phyloP scores from a whole-genome alignment of 2,888 invertebrate species.

The Lobophora halterata region DNA sequence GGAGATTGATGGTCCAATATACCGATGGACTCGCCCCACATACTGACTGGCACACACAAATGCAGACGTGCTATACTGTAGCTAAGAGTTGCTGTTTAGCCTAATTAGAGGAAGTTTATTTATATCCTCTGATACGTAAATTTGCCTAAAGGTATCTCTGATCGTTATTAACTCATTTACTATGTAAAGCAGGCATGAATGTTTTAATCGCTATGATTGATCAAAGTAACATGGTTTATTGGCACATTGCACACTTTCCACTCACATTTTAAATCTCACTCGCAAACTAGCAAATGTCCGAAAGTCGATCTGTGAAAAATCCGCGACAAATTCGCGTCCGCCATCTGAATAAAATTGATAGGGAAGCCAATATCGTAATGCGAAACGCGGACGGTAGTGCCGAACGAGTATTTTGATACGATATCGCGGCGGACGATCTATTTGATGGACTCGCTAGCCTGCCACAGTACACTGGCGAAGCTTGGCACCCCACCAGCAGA shows the following conservation, averaged over 20 bases:
- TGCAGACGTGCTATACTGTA: conserved; percentile 17
- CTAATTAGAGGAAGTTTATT: too few species aligned
- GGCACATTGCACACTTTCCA: too few species aligned
- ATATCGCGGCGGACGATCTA: conserved; percentile 68
- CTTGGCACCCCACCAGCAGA: conserved; percentile 24
- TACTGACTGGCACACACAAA: conserved; percentile 32
- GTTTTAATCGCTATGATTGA: too few species aligned
- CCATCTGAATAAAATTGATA: conserved; percentile 62
- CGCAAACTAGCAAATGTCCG: too few species aligned
- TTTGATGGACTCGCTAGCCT: conserved; percentile 65
- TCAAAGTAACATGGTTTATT: too few species aligned
- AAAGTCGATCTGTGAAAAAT: conserved; percentile 30
- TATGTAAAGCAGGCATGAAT: too few species aligned
- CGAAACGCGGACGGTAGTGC: conserved; percentile 49
- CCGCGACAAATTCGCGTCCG: conserved; percentile 42
- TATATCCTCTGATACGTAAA: too few species aligned
- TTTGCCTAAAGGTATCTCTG: too few species aligned
- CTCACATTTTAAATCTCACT: too few species aligned
- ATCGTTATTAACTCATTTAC: too few species aligned
- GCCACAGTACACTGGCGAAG: conserved; percentile 16
- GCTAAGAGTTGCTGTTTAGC: too few species aligned
- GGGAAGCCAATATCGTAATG: conserved; percentile 71
- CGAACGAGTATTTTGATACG: conserved; percentile 60
- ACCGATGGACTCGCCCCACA: conserved; percentile 50
- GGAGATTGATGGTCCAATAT: conserved; percentile 71